These are phyloP conservation scores for Microcebus lehilahytsara DNA, from an alignment of 2,113 vertebrate species.

Conservation along the genomic window DNA sequence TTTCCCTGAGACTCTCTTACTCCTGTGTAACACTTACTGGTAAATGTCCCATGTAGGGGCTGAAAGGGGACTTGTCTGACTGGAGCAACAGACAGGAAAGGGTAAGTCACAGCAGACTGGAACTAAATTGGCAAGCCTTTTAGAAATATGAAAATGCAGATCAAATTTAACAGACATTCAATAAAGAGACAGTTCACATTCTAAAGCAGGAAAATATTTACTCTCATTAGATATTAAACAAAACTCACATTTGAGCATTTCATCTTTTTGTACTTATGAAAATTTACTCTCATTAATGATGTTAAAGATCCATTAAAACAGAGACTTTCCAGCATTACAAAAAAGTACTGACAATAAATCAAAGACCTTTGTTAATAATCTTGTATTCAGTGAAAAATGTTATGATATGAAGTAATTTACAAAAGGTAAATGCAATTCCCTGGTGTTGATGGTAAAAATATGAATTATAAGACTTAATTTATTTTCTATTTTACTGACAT, in stretches of 20 bases:
- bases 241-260: not conserved
- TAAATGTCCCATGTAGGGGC: not conserved
- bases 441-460: not conserved
- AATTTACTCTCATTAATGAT: not conserved
- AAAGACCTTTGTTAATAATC: not conserved
- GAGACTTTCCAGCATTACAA: not conserved
- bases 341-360: not conserved
- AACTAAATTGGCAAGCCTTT: not conserved
- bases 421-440: not conserved
- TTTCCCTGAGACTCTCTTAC: not conserved
- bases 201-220: not conserved
- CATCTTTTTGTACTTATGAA: not conserved
- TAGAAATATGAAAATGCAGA: not conserved
- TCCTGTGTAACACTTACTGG: not conserved
- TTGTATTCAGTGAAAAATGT: not conserved
- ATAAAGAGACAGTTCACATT: not conserved
- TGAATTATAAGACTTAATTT: not conserved
- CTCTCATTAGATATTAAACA: not conserved
- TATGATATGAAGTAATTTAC: not conserved
- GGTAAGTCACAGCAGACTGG: fast-evolving
- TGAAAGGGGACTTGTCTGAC: not conserved
- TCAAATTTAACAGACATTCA: not conserved
- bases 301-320: slow-evolving; percentile 10
- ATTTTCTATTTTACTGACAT: not conserved
- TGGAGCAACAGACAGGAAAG: not conserved